Evolutionary conservation across 2,797 vertebrate genomes (phyloP).

Genomic region (Alca torda): DNA sequence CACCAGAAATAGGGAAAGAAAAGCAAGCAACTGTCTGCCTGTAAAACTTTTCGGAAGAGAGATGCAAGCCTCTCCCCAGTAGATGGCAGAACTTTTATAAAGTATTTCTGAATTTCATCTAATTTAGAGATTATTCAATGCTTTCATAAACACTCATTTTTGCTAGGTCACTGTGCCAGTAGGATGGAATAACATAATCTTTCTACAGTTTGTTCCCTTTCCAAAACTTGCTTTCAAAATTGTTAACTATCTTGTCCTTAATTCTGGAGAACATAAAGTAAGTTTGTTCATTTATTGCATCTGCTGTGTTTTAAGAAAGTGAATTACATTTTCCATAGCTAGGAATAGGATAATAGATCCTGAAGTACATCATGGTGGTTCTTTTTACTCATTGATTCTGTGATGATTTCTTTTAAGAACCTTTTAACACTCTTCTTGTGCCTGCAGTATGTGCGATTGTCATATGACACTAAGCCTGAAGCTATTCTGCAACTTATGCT

Average conservation of each 20-base stretch:
- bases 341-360: not conserved
- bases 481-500: slow-evolving; percentile 92
- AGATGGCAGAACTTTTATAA: not conserved
- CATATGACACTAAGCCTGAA: slow-evolving; percentile 92
- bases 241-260: not conserved
- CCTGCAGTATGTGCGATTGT: slow-evolving; percentile 90
- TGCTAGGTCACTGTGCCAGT: not conserved
- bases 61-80: not conserved
- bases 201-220: not conserved
- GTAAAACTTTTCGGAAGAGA: not conserved
- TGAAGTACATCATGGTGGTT: not conserved
- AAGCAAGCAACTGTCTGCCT: not conserved
- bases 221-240: not conserved
- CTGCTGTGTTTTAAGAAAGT: not conserved
- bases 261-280: not conserved
- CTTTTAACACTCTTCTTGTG: not conserved
- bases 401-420: not conserved
- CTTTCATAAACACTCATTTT: not conserved
- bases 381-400: not conserved
- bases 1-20: not conserved
- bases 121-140: not conserved
- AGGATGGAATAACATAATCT: not conserved
- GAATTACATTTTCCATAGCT: not conserved
- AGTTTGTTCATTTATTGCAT: not conserved
- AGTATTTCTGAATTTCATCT: not conserved